phyloP scores from a whole-genome alignment of 1,140 invertebrate species.

The Drosophila ohnishii region DNA sequence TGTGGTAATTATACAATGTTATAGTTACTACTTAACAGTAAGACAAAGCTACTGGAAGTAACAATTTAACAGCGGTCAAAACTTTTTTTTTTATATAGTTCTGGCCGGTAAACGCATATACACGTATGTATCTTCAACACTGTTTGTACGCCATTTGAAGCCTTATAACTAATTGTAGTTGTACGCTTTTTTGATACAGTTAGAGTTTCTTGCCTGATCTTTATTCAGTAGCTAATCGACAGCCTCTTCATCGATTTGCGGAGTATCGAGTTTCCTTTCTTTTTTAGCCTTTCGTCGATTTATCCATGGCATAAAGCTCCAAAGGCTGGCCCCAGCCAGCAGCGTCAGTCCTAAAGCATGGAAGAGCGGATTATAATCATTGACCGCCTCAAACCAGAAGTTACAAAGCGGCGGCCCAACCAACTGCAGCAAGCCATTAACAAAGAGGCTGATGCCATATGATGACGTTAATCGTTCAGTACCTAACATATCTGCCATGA shows the following conservation, averaged over 20 bases:
- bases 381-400: slow-evolving; percentile 86
- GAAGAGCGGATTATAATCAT: slow-evolving; percentile 88
- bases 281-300: slow-evolving; percentile 69
- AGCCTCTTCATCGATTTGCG: slow-evolving; percentile 61
- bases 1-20: slow-evolving; percentile 65
- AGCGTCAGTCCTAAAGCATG: slow-evolving; percentile 88
- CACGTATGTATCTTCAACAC: slow-evolving; percentile 10
- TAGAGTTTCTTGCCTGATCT: slow-evolving; percentile 4
- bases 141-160: slow-evolving; percentile 64
- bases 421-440: slow-evolving; percentile 91
- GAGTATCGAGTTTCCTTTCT: slow-evolving; percentile 47
- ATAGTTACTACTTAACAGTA: slow-evolving; percentile 67
- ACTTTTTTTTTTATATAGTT: slow-evolving; percentile 21
- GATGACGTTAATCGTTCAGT: slow-evolving; percentile 92
- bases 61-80: slow-evolving; percentile 66
- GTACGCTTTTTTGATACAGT: slow-evolving; percentile 57
- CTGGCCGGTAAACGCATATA: slow-evolving; percentile 6
- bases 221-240: slow-evolving; percentile 48
- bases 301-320: slow-evolving; percentile 89
- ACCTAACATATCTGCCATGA: slow-evolving; percentile 93
- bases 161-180: slow-evolving; percentile 67
- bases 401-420: slow-evolving; percentile 92
- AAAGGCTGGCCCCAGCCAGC: slow-evolving; percentile 88
- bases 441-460: slow-evolving; percentile 92
- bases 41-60: slow-evolving; percentile 66